Conservation (phyloP, 2,888 invertebrate species). For the Dastarcus helophoroides region DNA sequence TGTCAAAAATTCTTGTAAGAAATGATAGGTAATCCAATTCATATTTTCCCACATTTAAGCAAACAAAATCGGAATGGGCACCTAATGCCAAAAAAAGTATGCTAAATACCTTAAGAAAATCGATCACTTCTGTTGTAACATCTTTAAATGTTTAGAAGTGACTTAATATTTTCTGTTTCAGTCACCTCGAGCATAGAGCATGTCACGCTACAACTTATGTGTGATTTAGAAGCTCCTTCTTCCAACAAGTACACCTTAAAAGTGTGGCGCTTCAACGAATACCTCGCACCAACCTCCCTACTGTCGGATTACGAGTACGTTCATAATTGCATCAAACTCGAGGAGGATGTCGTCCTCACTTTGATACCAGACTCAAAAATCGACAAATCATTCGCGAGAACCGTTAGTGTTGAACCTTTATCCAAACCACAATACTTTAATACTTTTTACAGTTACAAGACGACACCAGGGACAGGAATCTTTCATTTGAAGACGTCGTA, state of each 20-base stretch:
- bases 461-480: constrained; percentile 63
- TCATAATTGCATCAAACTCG: constrained; percentile 85
- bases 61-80: too few relatives aligned
- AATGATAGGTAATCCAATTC: too few relatives aligned
- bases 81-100: too few relatives aligned
- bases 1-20: too few relatives aligned
- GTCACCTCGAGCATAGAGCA: constrained; percentile 80
- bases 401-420: constrained; percentile 39
- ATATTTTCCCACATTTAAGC: too few relatives aligned
- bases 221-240: constrained; percentile 55
- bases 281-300: constrained; percentile 70
- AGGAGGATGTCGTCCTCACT: constrained; percentile 69
- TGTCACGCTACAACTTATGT: constrained; percentile 72
- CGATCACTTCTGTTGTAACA: too few relatives aligned
- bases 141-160: too few relatives aligned
- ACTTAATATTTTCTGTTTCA: constrained; percentile 36
- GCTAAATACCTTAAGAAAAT: too few relatives aligned
- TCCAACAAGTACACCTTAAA: constrained; percentile 48
- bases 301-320: constrained; percentile 88
- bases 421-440: too few relatives aligned
- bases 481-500: constrained; percentile 67
- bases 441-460: constrained; percentile 55
- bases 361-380: constrained; percentile 54
- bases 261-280: constrained; percentile 83
- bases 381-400: constrained; percentile 62